These are phyloP conservation scores for Larimichthys crocea DNA, from an alignment of 2,113 vertebrate genomes.

Conservation along the genomic window DNA sequence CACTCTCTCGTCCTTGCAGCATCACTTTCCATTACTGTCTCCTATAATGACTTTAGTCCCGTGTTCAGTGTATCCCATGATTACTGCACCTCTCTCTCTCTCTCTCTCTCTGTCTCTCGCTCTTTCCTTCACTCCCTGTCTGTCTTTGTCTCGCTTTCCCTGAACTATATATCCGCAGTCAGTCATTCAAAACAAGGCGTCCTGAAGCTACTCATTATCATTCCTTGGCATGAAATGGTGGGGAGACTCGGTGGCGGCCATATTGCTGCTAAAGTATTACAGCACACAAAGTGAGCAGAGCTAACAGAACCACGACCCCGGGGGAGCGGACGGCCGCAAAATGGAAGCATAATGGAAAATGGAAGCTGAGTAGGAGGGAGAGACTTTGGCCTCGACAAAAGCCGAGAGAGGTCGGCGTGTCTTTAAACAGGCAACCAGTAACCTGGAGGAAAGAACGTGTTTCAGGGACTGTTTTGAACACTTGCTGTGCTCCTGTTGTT, in stretches of 20 bases:
- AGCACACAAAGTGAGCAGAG: slow-evolving; percentile 50
- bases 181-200: slow-evolving; percentile 57
- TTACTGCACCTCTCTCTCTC: background rate
- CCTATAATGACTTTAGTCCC: slow-evolving; percentile 16
- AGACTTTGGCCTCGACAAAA: slow-evolving; percentile 16
- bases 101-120: background rate
- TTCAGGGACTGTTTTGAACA: slow-evolving; percentile 2
- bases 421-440: slow-evolving; percentile 13
- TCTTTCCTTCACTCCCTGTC: background rate
- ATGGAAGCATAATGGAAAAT: slow-evolving; percentile 57
- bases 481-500: background rate
- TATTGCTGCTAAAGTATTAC: slow-evolving; percentile 63
- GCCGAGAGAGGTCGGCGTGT: slow-evolving; percentile 28
- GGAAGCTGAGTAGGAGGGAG: slow-evolving; percentile 31
- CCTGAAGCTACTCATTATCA: slow-evolving; percentile 72
- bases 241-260: slow-evolving; percentile 66
- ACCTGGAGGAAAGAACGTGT: slow-evolving; percentile 7
- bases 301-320: slow-evolving; percentile 31
- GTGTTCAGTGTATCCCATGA: background rate
- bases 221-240: slow-evolving; percentile 66
- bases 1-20: slow-evolving; percentile 18
- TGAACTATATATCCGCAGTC: slow-evolving; percentile 21
- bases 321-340: slow-evolving; percentile 47
- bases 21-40: slow-evolving; percentile 36
- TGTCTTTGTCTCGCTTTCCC: slow-evolving; percentile 31